Base-by-base conservation (phyloP, 2,113 vertebrate species). In the Numida meleagris region DNA sequence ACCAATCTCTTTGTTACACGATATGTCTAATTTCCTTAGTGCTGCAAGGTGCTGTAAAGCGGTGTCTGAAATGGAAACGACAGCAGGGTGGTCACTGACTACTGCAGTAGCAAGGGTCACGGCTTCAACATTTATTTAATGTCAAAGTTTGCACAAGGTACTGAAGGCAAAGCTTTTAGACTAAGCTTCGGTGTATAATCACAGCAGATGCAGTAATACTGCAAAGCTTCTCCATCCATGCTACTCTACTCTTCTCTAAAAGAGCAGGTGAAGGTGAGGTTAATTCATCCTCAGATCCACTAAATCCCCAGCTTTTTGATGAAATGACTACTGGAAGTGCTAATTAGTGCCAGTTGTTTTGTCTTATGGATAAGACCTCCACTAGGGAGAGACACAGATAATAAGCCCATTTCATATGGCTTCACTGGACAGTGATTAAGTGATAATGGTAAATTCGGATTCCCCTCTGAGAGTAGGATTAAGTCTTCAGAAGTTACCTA, bases 11-110 rank as follows among this genome's bases (percentile, higher is more conserved):
- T 97, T 98, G 96, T 99, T 99, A 90, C 98, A 98, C 0, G 98
- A 99, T 51, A 99, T 86, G 65, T 99, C 98, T 93, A 99, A 71
- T 80, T 97, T 97, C 75, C 97, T 97, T 73, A 99, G 51, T 8
- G 97, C 95, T 13, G 96, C 50, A 82, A 99, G 96, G 77, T 96
- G 88, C 74, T 94, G 94, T 46, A 99, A 97, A 40, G 98, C 95
- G 80, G 79, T 43, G 43, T 98, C 99, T 99, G 90, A 67, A 96
- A 95, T 21, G 34, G 68, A 82, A 96, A 71, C 82, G 21, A 14
- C 58, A 91, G 34, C 81, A 25, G 14, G 19, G 34, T 72, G 92
- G 61, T 86, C 82, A 78, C 27, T 2, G 1, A 63, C 63, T 90
- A 61, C 73, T 63, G 31, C 73, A 46, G 34, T 6, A 91, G 70